Base-by-base conservation (phyloP, 2,797 vertebrate species). In the Labeo calbasu region DNA sequence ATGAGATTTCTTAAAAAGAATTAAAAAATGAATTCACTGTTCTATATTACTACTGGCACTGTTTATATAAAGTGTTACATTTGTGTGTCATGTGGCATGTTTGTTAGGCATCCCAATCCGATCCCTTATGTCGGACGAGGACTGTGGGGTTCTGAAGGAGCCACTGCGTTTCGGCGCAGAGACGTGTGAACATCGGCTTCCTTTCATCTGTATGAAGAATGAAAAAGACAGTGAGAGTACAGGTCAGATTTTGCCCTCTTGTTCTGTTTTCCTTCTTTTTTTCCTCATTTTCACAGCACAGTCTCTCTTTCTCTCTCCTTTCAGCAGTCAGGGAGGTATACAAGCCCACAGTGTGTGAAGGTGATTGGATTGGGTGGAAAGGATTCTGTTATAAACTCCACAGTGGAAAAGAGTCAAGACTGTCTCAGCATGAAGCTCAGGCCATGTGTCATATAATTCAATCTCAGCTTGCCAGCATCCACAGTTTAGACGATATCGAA, bases 191-290 rank as follows among this genome's bases (percentile, higher is more conserved):
- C 90, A 89, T 21, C 88, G 72, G 4, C 92, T 99, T 89, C 97
- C 98, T 0, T 99, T 98, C 82, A 59, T 98, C 90, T 99, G 98
- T 91, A 95, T 97, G 91, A 99, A 99, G 89, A 90, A 86, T 0
- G 10, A 94, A 28, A 95, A 90, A 13, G 70, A 87, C 15, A 88
- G 92, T 0, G 85, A 88, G 3, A 23, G 89, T 46, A 73, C 94
- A 91, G 96, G 98, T 98, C 48, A 50, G 65, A 83, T 14, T 19
- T 3, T 10, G 36, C 40, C 36, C 21, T 36, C 11, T 53, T 7
- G n/a, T 9, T 53, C 21, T 23, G 2, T 9, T 8, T 77, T 55
- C 79, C 1, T 65, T 48, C 4, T 57, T n/a, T 15, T 19, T n/a
- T 46, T 15, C 66, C n/a, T 76, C 23, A 70, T 28, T 48, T 46